Evolutionary conservation across 2,113 vertebrate genomes (phyloP), one percentile per base, ranked within the genome.

Genomic region (Lepisosteus osseus): DNA sequence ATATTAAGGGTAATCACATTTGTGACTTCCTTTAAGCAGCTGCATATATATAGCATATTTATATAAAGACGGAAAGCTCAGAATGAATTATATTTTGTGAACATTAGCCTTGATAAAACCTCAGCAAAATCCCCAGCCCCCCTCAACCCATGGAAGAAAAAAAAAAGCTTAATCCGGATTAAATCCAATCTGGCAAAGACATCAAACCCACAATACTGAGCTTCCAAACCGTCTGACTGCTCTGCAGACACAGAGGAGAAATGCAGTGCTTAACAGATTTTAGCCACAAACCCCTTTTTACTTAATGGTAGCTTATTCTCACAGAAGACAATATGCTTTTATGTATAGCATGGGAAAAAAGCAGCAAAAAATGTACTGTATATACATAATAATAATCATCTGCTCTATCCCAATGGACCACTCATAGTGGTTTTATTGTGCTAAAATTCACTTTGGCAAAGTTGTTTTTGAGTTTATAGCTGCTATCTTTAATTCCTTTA

Each of bases 181-280:
- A 91, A 92, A 91, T 88, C 87, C 90, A 92, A 92, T 90, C 91
- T 92, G 90, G 90, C 89, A 91, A 87, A 85, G 85, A 88, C 89
- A 91, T 92, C 89, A 91, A 90, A 89, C 89, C 87, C 83, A 87
- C 89, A 91, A 87, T 89, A 86, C 83, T 84, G 76, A 74, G 87
- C 89, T 89, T 88, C 87, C 84, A 87, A 86, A 71, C 85, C 85
- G 88, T 86, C 86, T 86, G 80, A 86, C 84, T 85, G 83, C 85
- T 75, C 74, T 56, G 79, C 77, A 75, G 74, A 78, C 74, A 74
- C 74, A 80, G 68, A 78, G 29, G 29, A 29, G 77, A 68, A 71
- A 61, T 73, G 73, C 69, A 56, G 74, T 65, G 79, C 75, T 81
- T 83, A 85, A 79, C 79, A 83, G 81, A 83, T 85, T 76, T 59